Conservation (phyloP, 2,113 vertebrate genomes). For the Scartelaos histophorus region DNA sequence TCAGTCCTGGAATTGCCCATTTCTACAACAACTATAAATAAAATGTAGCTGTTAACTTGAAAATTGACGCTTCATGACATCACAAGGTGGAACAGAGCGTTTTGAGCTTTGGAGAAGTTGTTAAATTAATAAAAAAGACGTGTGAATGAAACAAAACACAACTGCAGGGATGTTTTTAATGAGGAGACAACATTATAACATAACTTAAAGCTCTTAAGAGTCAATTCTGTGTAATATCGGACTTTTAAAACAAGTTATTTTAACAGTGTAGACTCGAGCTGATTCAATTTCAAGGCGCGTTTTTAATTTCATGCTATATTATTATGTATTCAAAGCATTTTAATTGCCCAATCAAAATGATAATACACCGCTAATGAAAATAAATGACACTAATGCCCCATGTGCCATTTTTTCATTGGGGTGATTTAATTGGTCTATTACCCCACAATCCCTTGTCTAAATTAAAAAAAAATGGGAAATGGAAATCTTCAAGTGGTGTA, state of each 20-base stretch:
- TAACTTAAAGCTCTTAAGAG: no score
- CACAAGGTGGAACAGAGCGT: no score
- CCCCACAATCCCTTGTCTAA: background rate
- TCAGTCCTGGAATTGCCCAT: no score
- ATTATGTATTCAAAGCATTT: background rate
- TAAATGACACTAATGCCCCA: background rate
- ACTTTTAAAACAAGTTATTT: background rate
- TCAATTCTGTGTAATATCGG: background rate
- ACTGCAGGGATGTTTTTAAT: no score
- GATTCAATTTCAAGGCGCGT: background rate
- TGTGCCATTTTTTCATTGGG: background rate
- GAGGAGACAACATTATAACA: no score
- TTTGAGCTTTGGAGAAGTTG: no score
- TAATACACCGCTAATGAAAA: background rate
- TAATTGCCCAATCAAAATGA: constrained; percentile 1
- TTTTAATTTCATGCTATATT: background rate
- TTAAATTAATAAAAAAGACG: no score
- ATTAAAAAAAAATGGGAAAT: background rate
- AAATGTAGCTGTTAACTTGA: no score
- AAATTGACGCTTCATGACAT: no score
- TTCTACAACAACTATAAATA: no score
- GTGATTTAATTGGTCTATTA: background rate
- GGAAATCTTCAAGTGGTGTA: background rate
- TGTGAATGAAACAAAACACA: no score
- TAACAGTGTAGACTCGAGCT: background rate